Percentiles rank a stretch among this genome's conserved stretches.
Conservation (phyloP, 2,888 invertebrate genomes). For the Seira sanloemensis region DNA sequence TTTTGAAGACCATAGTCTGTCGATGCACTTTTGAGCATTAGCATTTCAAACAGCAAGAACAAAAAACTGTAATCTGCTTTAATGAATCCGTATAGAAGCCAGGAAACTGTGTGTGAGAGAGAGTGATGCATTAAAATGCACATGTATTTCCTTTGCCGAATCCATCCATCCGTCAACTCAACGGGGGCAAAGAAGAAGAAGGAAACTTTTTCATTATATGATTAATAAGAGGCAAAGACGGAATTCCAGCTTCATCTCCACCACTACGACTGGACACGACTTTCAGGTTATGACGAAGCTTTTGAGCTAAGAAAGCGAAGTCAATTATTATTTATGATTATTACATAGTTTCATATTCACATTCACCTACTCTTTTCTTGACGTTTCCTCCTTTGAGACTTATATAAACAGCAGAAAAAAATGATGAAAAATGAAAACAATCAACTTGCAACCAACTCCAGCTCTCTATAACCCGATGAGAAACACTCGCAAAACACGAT, state of each 20-base stretch:
- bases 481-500: neutral
- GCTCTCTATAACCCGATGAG: neutral
- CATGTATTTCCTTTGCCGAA: neutral
- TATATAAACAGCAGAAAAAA: neutral
- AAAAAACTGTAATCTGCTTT: neutral
- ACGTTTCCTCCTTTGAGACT: too few species aligned
- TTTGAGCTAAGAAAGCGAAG: neutral
- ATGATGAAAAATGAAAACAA: neutral
- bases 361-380: too few species aligned
- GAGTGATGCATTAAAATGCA: neutral
- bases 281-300: neutral
- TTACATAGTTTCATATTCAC: too few species aligned
- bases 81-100: neutral
- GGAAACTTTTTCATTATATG: neutral
- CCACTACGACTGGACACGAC: neutral
- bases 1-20: too few species aligned
- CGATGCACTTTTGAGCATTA: neutral
- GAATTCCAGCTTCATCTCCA: neutral
- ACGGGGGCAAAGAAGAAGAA: neutral
- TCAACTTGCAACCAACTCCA: neutral
- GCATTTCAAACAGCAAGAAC: too few species aligned
- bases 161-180: neutral
- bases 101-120: neutral
- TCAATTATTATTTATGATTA: neutral
- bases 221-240: neutral